phyloP scores from a whole-genome alignment of 2,888 invertebrate genomes.

The Bombylius discolor region DNA sequence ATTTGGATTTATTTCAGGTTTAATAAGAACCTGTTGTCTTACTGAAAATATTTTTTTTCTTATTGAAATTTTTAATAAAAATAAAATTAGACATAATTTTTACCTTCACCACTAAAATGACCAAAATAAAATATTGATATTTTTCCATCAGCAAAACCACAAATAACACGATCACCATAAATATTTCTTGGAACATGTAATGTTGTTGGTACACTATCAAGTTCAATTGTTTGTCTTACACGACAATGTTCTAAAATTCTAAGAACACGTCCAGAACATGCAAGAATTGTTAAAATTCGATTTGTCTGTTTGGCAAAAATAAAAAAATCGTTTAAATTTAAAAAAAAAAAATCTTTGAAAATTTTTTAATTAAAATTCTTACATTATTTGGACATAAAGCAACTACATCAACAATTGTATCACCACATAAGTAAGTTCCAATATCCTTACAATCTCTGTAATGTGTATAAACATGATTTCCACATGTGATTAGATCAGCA shows the following conservation, averaged over 20 bases:
- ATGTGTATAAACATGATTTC: conserved; percentile 70
- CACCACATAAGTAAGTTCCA: conserved; percentile 77
- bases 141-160: conserved; percentile 81
- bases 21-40: conserved; percentile 17
- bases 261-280: conserved; percentile 71
- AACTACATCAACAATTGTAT: conserved; percentile 74
- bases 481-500: conserved; percentile 74
- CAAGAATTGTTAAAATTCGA: conserved; percentile 54
- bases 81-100: not conserved
- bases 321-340: not conserved
- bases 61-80: not conserved
- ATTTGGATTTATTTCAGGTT: conserved; percentile 20
- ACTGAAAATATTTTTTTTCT: conserved; percentile 8
- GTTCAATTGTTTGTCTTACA: conserved; percentile 44
- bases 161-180: conserved; percentile 57
- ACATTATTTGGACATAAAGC: conserved; percentile 45
- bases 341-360: not conserved
- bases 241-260: conserved; percentile 62
- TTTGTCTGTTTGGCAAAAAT: conserved; percentile 38
- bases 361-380: conserved; percentile 1
- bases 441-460: conserved; percentile 81
- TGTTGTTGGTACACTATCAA: conserved; percentile 42
- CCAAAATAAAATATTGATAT: conserved; percentile 54
- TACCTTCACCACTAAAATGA: conserved; percentile 16
- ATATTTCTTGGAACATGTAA: conserved; percentile 57